Percentiles rank a stretch among this genome's conserved stretches.
phyloP scores from a whole-genome alignment of 2,797 vertebrate species.

The Lagorchestes hirsutus region DNA sequence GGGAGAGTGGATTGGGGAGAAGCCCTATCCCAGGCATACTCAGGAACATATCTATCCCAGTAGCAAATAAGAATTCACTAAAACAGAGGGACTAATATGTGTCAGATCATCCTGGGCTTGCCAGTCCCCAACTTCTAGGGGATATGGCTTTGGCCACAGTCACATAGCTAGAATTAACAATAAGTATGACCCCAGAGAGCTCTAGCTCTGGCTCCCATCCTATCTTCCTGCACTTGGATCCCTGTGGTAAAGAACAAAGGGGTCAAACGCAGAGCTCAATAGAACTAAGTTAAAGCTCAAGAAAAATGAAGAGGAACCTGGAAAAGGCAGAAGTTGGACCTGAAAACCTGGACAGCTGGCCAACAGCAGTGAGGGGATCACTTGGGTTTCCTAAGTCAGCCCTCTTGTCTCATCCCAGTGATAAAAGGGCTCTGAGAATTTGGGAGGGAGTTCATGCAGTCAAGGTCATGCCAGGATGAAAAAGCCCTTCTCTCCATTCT shows the following conservation, averaged over 20 bases:
- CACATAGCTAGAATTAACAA: neutral
- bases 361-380: neutral
- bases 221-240: neutral
- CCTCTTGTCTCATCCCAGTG: neutral
- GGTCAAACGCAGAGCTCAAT: neutral
- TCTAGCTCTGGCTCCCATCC: neutral
- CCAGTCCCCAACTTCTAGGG: neutral
- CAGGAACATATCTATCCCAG: neutral
- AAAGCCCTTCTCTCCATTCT: neutral
- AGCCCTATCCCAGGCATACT: neutral
- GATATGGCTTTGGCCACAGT: neutral
- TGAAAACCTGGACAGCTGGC: neutral
- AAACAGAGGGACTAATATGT: neutral
- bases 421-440: conserved; percentile 80
- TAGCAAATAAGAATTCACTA: rapidly evolving
- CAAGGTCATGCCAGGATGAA: neutral
- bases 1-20: neutral
- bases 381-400: neutral
- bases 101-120: neutral
- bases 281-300: neutral
- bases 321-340: conserved; percentile 3
- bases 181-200: neutral
- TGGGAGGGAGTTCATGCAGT: conserved; percentile 90
- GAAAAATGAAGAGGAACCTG: conserved; percentile 4
- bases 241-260: neutral